Conservation (phyloP, 2,888 invertebrate genomes). For the Oxystoma pomonae region DNA sequence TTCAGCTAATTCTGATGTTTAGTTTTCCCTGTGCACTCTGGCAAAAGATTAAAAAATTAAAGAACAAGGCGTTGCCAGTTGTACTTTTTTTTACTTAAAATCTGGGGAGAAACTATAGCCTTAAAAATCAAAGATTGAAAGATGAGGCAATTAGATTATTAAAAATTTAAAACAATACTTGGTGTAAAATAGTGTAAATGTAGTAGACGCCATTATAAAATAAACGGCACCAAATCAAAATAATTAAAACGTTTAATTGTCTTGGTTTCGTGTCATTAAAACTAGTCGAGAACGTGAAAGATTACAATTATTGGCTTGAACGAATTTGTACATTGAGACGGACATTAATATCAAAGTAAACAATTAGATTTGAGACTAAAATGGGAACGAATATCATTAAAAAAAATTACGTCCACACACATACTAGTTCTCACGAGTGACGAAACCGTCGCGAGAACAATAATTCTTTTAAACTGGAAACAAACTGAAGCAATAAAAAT, state of each 20-base stretch:
- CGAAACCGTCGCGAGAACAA: constrained; percentile 30
- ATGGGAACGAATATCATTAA: background rate
- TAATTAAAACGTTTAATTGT: background rate
- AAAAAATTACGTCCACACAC: background rate
- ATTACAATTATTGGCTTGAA: background rate
- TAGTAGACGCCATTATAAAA: background rate
- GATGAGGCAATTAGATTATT: too few relatives aligned
- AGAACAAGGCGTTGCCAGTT: too few relatives aligned
- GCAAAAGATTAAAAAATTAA: too few relatives aligned
- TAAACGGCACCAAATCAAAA: background rate
- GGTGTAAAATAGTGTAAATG: background rate
- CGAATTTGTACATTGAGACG: background rate
- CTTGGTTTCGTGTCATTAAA: background rate
- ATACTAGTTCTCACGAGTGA: constrained; percentile 32
- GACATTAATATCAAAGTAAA: background rate
- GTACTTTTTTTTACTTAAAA: too few relatives aligned
- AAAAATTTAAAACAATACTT: too few relatives aligned
- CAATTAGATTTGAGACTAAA: background rate
- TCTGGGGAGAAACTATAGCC: too few relatives aligned
- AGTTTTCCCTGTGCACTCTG: too few relatives aligned
- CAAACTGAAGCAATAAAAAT: constrained; percentile 30
- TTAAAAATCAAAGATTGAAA: too few relatives aligned
- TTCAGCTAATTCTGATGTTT: too few relatives aligned
- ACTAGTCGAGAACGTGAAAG: background rate
- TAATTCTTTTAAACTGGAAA: constrained; percentile 29